Percentiles rank a stretch among this genome's conserved stretches.
Evolutionary conservation across 2,888 invertebrate species (phyloP).

Genomic region (Nasonovia ribisnigri): DNA sequence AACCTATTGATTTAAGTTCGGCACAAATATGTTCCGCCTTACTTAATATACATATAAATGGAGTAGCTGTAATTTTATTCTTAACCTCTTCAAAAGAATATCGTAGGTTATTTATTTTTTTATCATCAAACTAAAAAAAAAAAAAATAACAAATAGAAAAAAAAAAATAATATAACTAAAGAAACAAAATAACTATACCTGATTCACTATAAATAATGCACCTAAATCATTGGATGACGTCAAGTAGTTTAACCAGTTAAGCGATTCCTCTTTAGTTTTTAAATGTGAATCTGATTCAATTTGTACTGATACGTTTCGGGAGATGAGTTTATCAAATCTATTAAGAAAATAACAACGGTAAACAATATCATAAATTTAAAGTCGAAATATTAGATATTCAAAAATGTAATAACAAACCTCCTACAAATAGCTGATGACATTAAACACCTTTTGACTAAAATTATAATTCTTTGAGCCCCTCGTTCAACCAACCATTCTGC

Average conservation of each 20-base stretch:
- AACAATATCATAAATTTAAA: background rate
- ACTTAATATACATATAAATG: slow-evolving; percentile 38
- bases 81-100: background rate
- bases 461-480: slow-evolving; percentile 65
- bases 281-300: background rate
- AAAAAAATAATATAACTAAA: background rate
- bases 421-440: slow-evolving; percentile 27
- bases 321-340: slow-evolving; percentile 34
- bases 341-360: background rate
- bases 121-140: background rate
- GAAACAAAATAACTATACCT: background rate
- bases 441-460: slow-evolving; percentile 24
- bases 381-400: too few relatives aligned
- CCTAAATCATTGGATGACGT: background rate
- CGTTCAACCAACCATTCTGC: slow-evolving; percentile 66
- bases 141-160: background rate
- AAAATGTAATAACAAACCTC: background rate
- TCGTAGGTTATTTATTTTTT: slow-evolving; percentile 3
- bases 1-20: background rate
- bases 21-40: slow-evolving; percentile 8
- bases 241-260: background rate
- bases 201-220: slow-evolving; percentile 33
- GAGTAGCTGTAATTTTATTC: background rate
- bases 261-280: background rate
- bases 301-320: background rate